Evolutionary conservation across 2,888 invertebrate genomes (phyloP), one percentile per base, ranked within the genome.

Genomic region (Hypomecis atomaria): DNA sequence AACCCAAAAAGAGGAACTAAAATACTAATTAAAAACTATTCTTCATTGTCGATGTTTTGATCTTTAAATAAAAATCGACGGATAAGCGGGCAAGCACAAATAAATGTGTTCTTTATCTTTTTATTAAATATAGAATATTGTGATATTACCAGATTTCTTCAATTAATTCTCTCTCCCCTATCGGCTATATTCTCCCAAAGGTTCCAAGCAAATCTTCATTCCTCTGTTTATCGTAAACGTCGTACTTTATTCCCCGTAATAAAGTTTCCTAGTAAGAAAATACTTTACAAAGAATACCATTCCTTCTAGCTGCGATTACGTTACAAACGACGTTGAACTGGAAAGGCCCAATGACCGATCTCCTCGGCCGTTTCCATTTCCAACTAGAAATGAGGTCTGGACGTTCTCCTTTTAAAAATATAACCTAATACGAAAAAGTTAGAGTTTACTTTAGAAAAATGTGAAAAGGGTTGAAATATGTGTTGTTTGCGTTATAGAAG

Each of bases 301-400:
- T 57, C 47, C 37, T 47, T 8, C 55, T 57, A 57, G 65, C 59
- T 57, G 45, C 59, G 60, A 62, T 68, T 58, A 62, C 62, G 62
- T 68, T 62, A 65, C 63, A 69, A 69, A 66, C 65, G 66, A 45
- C n/a, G 52, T 42, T 58, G 33, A 50, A 62, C 60, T 69, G 62
- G 66, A 64, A 69, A 62, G 66, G 65, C 62, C 65, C 65, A 65
- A 61, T 65, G 65, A 65, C 60, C 60, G 60, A 65, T 65, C 65
- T 66, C 37, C 52, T 45, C 34, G 48, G 59, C 59, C 59, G 64
- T 62, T 60, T 45, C 53, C 57, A 69, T 66, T 66, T 44, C 63
- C 64, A 57, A 60, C 60, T 56, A 45, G 53, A 64, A 65, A 64
- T 62, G 60, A 65, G 57, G 45, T 57, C 53, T 57, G 40, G 44